A percentile compares a stretch with the other conserved stretches of the same genome.
Conservation (phyloP, 2,113 vertebrate genomes). For the Poeciliopsis retropinna region DNA sequence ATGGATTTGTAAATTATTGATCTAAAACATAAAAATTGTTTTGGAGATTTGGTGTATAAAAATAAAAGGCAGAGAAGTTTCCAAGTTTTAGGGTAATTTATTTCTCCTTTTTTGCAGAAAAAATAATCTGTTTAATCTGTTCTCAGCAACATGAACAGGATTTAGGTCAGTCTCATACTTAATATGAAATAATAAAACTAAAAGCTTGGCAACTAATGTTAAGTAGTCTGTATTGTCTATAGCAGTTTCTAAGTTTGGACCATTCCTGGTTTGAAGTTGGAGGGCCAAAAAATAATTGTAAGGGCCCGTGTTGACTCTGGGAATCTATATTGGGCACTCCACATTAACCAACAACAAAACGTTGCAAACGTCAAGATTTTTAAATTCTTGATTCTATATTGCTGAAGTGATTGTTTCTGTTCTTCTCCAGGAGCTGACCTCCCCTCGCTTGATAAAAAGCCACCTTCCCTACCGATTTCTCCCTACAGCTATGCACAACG, state of each 20-base stretch:
- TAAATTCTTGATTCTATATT: neutral
- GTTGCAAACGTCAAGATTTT: neutral
- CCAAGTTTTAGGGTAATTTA: too few species aligned
- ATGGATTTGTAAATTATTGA: too few species aligned
- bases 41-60: too few species aligned
- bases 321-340: neutral
- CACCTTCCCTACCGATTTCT: constrained; percentile 96
- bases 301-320: neutral
- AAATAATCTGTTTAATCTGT: too few species aligned
- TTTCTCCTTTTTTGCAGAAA: too few species aligned
- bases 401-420: constrained; percentile 6
- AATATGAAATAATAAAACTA: neutral
- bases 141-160: too few species aligned
- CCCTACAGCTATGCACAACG: constrained; percentile 92
- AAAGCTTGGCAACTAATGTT: too few species aligned
- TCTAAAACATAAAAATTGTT: too few species aligned
- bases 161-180: too few species aligned
- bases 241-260: neutral
- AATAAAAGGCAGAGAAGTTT: too few species aligned
- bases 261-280: neutral
- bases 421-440: constrained; percentile 88
- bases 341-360: too few species aligned
- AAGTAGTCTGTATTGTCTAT: too few species aligned
- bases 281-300: neutral
- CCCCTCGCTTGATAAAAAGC: constrained; percentile 97